These are phyloP conservation scores for Bellardia bayeri DNA, from an alignment of 2,888 invertebrate species.

Conservation along the genomic window DNA sequence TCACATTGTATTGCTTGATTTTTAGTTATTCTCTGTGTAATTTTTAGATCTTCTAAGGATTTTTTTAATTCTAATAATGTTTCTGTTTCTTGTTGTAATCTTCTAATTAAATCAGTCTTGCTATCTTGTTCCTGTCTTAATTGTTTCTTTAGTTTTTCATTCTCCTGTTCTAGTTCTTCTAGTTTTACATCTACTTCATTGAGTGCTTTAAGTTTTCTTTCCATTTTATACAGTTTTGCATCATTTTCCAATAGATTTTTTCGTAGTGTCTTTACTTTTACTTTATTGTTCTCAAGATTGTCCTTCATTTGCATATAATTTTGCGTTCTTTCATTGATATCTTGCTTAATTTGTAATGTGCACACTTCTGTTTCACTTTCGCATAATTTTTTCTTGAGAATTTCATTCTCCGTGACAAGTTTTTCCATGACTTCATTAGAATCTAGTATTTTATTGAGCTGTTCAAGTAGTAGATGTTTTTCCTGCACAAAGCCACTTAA, in stretches of 20 bases:
- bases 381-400: conserved; percentile 48
- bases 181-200: conserved; percentile 1
- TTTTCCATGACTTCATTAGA: conserved; percentile 45
- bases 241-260: conserved; percentile 48
- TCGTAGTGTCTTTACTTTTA: conserved; percentile 35
- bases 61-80: conserved; percentile 61
- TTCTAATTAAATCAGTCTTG: conserved; percentile 47
- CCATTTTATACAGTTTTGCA: conserved; percentile 62
- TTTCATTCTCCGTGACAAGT: conserved; percentile 64
- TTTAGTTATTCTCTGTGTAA: conserved; percentile 34
- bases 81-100: conserved; percentile 37
- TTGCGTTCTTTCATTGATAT: conserved; percentile 49
- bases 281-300: conserved; percentile 16
- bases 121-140: conserved; percentile 28
- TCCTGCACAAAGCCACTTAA: conserved; percentile 22
- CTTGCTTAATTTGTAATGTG: conserved; percentile 47
- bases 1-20: conserved; percentile 53
- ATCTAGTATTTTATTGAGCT: not conserved
- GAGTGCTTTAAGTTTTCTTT: conserved; percentile 27
- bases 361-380: conserved; percentile 48
- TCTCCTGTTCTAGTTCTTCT: conserved; percentile 36
- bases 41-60: conserved; percentile 42
- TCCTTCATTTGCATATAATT: conserved; percentile 25
- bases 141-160: conserved; percentile 33
- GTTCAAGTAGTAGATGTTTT: conserved; percentile 10